Evolutionary conservation across 30 jellyfish, hydroid and myxozoan genomes (phyloP).

Genomic region (Sanderia malayensis): DNA sequence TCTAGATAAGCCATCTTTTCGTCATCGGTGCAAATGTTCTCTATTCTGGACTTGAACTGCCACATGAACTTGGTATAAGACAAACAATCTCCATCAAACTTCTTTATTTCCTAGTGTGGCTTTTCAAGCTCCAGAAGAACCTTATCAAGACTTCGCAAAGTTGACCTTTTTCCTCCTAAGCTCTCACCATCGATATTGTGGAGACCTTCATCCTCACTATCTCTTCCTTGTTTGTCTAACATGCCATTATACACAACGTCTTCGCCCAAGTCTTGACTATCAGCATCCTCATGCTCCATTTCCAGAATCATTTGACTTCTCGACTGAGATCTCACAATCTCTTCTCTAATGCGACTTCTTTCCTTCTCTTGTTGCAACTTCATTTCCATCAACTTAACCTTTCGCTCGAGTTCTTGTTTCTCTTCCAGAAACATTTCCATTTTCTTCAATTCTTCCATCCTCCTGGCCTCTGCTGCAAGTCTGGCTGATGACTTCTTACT

Average conservation of each 20-base stretch:
- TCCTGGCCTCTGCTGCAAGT: neutral
- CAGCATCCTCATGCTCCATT: slow-evolving; percentile 46
- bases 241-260: neutral
- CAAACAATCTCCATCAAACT: slow-evolving; percentile 51
- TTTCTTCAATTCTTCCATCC: slow-evolving; percentile 19
- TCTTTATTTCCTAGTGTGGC: slow-evolving; percentile 44
- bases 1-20: slow-evolving; percentile 40
- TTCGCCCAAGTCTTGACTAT: slow-evolving; percentile 21
- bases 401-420: slow-evolving; percentile 3
- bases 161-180: neutral
- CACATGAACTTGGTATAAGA: slow-evolving; percentile 32
- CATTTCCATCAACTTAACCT: slow-evolving; percentile 18
- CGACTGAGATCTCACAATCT: neutral
- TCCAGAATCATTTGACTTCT: slow-evolving; percentile 39
- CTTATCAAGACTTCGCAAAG: slow-evolving; percentile 22
- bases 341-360: slow-evolving; percentile 1
- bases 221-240: slow-evolving; percentile 18
- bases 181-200: slow-evolving; percentile 15
- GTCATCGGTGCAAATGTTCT: slow-evolving; percentile 33
- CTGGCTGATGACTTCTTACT: slow-evolving; percentile 21
- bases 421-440: slow-evolving; percentile 32
- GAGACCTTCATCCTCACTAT: slow-evolving; percentile 13
- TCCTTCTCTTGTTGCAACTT: slow-evolving; percentile 45
- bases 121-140: slow-evolving; percentile 47
- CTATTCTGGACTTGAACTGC: slow-evolving; percentile 9